Base-by-base conservation (phyloP, 2,888 invertebrate species). In the Clusia tigrina region DNA sequence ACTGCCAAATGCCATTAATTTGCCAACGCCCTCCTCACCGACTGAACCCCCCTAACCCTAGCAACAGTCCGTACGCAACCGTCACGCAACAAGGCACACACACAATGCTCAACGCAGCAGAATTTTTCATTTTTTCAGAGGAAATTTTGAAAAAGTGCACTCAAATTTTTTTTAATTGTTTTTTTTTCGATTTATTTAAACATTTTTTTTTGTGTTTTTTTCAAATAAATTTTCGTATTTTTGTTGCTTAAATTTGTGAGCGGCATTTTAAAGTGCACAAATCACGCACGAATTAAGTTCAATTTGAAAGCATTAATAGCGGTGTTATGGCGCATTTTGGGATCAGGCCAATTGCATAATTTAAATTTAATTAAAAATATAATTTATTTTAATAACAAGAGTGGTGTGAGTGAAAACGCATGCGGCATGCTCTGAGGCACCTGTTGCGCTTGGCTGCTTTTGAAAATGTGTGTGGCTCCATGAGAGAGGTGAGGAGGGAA, bases 1-100 rank as follows among this genome's bases (percentile, higher is more conserved):
- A 59, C 42, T 24, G 23, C 48, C 60, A 25, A 32, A 48, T 60
- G 32, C 25, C 23, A 60, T 53, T 52, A 59, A 59, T 53, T 59
- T 53, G 53, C 26, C 38, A 2, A 2, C 24, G n/a, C 24, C 12
- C 32, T 32, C 32, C 32, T 32, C 32, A n/a, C n/a, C n/a, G 6
- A 32, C 32, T 32, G 32, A n/a, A n/a, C 32, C 12, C 32, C 32
- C 6, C 32, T 32, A 9, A 6, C 32, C 12, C 32, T 12, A 9
- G 6, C 32, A 32, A 32, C 32, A n/a, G n/a, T n/a, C n/a, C n/a
- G n/a, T n/a, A n/a, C n/a, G n/a, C n/a, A n/a, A n/a, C n/a, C n/a
- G n/a, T n/a, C n/a, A n/a, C n/a, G n/a, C n/a, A n/a, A n/a, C n/a
- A n/a, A n/a, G n/a, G n/a, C n/a, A n/a, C 32, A 12, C 32, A 32